phyloP scores from a whole-genome alignment of 1,140 invertebrate species.

The Trichonephila clavata region DNA sequence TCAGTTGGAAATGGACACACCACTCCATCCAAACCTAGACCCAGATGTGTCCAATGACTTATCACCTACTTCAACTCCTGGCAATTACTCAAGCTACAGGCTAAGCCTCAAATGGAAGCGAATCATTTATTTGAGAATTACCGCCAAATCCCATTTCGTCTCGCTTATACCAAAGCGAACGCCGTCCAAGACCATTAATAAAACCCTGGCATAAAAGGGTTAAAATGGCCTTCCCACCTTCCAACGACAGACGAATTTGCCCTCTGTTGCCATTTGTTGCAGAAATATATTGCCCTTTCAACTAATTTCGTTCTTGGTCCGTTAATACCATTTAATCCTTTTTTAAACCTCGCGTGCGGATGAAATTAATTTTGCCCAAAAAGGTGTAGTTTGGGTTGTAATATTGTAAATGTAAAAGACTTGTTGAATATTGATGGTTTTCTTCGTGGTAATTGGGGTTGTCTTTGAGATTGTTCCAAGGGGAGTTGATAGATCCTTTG shows the following conservation, averaged over 20 bases:
- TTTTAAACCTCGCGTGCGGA: constrained; percentile 43
- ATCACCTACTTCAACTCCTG: constrained; percentile 54
- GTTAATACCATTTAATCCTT: constrained; percentile 71
- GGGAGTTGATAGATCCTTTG: neutral
- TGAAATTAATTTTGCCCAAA: constrained; percentile 51
- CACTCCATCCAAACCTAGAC: neutral
- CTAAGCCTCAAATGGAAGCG: constrained; percentile 64
- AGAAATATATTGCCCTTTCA: constrained; percentile 40
- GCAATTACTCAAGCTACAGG: constrained; percentile 56
- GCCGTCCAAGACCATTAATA: constrained; percentile 62
- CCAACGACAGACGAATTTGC: constrained; percentile 35
- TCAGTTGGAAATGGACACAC: neutral
- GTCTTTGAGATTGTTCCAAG: neutral
- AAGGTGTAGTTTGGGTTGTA: constrained; percentile 12
- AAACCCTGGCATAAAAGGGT: constrained; percentile 64
- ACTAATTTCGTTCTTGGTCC: constrained; percentile 55
- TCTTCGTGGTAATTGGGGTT: neutral
- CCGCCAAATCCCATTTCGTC: constrained; percentile 35
- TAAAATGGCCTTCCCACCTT: constrained; percentile 54
- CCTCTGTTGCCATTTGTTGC: constrained; percentile 50
- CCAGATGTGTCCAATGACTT: constrained; percentile 52
- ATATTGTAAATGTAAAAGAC: constrained; percentile 16
- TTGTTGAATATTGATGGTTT: constrained; percentile 65
- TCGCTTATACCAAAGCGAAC: constrained; percentile 6
- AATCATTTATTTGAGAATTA: constrained; percentile 70